phyloP scores from a whole-genome alignment of 2,113 vertebrate genomes.

The Hippolais icterina region DNA sequence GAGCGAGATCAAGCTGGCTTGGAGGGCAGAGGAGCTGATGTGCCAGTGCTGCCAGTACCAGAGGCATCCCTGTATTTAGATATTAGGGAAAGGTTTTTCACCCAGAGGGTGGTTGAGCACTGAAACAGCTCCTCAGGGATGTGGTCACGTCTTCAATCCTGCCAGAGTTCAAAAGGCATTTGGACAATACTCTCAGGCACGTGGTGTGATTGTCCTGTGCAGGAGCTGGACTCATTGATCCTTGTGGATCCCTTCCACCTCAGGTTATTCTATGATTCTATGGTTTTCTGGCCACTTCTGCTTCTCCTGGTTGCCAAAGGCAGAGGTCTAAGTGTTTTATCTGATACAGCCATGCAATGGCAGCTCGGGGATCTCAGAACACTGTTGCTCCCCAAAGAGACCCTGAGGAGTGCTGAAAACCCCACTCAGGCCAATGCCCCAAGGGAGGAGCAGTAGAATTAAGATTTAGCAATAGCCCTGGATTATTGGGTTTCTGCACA shows the following conservation, averaged over 20 bases:
- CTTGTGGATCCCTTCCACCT: not conserved
- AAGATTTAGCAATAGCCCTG: not conserved
- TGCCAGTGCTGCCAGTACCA: not conserved
- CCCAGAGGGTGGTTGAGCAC: not conserved
- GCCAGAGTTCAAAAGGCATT: not conserved
- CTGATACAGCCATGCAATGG: not conserved
- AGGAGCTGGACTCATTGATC: not conserved
- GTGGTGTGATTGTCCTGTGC: not conserved
- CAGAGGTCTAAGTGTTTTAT: not conserved
- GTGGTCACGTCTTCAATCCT: not conserved
- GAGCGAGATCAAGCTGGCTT: not conserved
- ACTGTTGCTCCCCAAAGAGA: not conserved
- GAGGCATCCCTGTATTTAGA: not conserved
- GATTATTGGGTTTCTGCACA: rapidly evolving
- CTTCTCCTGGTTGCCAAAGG: not conserved
- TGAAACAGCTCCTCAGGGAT: not conserved
- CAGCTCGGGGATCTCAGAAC: not conserved
- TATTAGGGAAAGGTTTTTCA: not conserved
- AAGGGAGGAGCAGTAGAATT: not conserved
- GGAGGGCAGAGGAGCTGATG: not conserved
- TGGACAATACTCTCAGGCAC: not conserved
- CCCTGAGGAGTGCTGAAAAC: not conserved
- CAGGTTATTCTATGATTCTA: not conserved
- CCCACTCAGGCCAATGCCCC: rapidly evolving
- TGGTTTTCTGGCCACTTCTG: not conserved